Percentiles rank a stretch among this genome's conserved stretches.
Evolutionary conservation across 2,888 invertebrate genomes (phyloP).

Genomic region (Drosophila buzzatii): DNA sequence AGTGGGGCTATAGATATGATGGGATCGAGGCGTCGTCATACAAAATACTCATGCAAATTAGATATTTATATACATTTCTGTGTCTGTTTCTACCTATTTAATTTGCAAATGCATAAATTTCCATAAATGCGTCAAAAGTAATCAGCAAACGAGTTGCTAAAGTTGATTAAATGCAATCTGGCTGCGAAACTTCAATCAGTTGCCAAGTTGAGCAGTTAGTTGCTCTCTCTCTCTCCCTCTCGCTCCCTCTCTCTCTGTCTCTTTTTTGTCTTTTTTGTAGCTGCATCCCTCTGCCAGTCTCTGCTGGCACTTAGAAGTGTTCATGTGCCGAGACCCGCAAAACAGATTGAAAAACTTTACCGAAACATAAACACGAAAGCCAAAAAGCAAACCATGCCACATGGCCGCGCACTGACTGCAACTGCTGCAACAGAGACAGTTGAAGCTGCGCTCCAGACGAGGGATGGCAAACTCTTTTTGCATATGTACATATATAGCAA

Average conservation of each 20-base stretch:
- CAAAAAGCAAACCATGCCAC: slow-evolving; percentile 37
- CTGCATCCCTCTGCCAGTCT: background rate
- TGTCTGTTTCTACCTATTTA: slow-evolving; percentile 32
- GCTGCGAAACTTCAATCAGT: slow-evolving; percentile 44
- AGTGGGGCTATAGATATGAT: slow-evolving; percentile 16
- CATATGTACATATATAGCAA: background rate
- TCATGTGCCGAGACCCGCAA: slow-evolving; percentile 19
- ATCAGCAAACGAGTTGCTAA: slow-evolving; percentile 50
- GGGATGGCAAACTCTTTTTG: slow-evolving; percentile 17
- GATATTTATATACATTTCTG: slow-evolving; percentile 8
- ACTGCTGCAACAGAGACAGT: slow-evolving; percentile 9
- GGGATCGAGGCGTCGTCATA: slow-evolving; percentile 9
- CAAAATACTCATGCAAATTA: slow-evolving; percentile 47
- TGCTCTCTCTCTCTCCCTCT: background rate
- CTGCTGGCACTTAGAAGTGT: slow-evolving; percentile 1
- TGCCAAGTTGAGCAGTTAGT: slow-evolving; percentile 3
- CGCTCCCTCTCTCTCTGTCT: background rate
- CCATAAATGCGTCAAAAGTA: slow-evolving; percentile 56
- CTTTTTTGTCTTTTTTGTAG: background rate
- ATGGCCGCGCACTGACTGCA: slow-evolving; percentile 18
- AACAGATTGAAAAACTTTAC: slow-evolving; percentile 66
- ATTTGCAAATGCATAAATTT: slow-evolving; percentile 52
- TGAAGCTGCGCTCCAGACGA: slow-evolving; percentile 8
- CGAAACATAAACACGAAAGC: slow-evolving; percentile 44
- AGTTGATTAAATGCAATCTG: slow-evolving; percentile 64